Evolutionary conservation across 1,140 invertebrate species (phyloP), one percentile per base, ranked within the genome.

Genomic region (Ruditapes philippinarum): DNA sequence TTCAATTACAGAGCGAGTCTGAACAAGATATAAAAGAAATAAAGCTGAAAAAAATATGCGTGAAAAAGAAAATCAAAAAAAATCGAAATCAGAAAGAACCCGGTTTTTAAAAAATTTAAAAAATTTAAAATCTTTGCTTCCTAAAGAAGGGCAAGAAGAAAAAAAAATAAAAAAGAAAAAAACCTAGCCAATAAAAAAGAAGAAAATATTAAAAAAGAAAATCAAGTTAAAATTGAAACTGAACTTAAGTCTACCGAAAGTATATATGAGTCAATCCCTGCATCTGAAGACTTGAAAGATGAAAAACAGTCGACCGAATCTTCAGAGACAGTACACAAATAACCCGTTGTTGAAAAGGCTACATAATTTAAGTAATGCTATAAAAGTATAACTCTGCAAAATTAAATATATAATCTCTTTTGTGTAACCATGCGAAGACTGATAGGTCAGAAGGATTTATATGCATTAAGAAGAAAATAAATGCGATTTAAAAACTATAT

Each of bases 201-300:
- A 5, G 14, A 36, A 70, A 0, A 17, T 19, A 22, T 33, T 42
- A 62, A 40, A 65, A 42, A 2, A 42, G 79, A 36, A 51, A 40
- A 62, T 38, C 57, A 74, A 11, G 54, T 76, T 28, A 38, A 57
- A 74, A 78, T 33, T 33, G 79, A 36, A n/a, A 49, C 40, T n/a
- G 17, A 25, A 25, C 19, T n/a, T 40, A 74, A 74, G 22, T 7
- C 49, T 1, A 28, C 51, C 22, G 62, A 68, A 81, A 62, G 57
- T 40, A 38, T 65, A 2, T 22, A 14, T 62, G 68, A 88, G 22
- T 57, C 74, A 19, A 5, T 49, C 28, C 54, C 84, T n/a, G 84
- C 28, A 17, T 54, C 17, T 7, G 84, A 85, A n/a, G 62, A 82
- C 33, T 79, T 89, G 22, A 73, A 57, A 40, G 25, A 81, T 33